A percentile compares a stretch with the other conserved stretches of the same genome.
phyloP scores from a whole-genome alignment of 2,888 invertebrate genomes.

The Sepioteuthis lessoniana region DNA sequence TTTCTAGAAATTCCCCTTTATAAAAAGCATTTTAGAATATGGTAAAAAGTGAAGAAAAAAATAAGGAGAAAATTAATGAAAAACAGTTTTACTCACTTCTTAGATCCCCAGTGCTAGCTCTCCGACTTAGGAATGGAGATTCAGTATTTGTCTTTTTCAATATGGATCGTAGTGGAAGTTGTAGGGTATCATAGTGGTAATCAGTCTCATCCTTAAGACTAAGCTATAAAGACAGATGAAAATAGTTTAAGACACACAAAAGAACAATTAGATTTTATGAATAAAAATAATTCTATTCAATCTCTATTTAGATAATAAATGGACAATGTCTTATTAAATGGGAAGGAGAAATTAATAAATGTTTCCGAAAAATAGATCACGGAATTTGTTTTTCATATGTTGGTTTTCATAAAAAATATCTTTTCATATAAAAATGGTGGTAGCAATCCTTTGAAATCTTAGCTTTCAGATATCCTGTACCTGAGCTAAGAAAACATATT shows the following conservation, averaged over 20 bases:
- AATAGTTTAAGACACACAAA: background rate
- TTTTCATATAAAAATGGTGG: no score
- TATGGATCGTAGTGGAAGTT: conserved; percentile 85
- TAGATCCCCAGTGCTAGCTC: conserved; percentile 59
- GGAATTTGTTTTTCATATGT: no score
- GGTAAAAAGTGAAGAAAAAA: background rate
- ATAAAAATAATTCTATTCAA: background rate
- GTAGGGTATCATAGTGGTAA: conserved; percentile 68
- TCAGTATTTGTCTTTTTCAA: conserved; percentile 86
- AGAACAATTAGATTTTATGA: background rate
- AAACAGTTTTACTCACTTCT: conserved; percentile 54
- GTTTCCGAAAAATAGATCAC: background rate
- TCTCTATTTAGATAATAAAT: no score
- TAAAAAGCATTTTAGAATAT: background rate
- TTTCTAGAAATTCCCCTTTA: no score
- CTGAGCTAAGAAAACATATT: no score
- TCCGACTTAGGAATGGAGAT: conserved; percentile 51
- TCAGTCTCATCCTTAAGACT: conserved; percentile 52
- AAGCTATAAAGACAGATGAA: conserved; percentile 1
- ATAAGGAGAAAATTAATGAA: background rate
- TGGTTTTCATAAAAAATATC: no score
- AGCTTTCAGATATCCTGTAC: no score
- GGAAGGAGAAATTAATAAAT: background rate
- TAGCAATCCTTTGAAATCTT: no score
- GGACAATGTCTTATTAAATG: no score